Conservation (phyloP, 1,140 invertebrate genomes). For the Drosophila ananassae region DNA sequence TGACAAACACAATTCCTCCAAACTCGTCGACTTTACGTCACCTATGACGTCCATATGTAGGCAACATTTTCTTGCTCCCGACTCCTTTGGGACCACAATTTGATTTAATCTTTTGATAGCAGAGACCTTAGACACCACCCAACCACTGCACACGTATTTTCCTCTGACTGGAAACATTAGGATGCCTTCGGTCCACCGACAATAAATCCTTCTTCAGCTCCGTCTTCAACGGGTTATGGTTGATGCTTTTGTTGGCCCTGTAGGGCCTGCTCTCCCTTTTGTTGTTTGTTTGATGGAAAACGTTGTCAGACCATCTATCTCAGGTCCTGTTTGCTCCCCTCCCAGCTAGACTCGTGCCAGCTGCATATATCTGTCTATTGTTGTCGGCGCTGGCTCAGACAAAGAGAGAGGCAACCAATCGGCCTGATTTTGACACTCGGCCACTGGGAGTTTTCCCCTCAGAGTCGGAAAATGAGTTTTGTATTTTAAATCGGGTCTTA, state of each 20-base stretch:
- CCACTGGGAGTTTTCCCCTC: slow-evolving; percentile 28
- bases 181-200: slow-evolving; percentile 36
- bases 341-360: slow-evolving; percentile 29
- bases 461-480: slow-evolving; percentile 35
- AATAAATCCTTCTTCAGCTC: slow-evolving; percentile 37
- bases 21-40: not conserved
- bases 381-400: slow-evolving; percentile 29
- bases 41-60: no score
- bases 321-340: not conserved
- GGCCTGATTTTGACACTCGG: slow-evolving; percentile 41
- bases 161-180: slow-evolving; percentile 10
- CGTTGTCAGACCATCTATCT: slow-evolving; percentile 32
- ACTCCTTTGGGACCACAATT: slow-evolving; percentile 15
- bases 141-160: not conserved
- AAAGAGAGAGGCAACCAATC: slow-evolving; percentile 10
- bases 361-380: slow-evolving; percentile 39
- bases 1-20: not conserved
- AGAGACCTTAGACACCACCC: slow-evolving; percentile 20
- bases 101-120: slow-evolving; percentile 43
- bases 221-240: slow-evolving; percentile 42
- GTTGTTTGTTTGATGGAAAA: slow-evolving; percentile 43
- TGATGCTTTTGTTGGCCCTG: slow-evolving; percentile 32
- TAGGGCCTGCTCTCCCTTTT: slow-evolving; percentile 25
- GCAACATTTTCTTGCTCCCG: not conserved
- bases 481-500: slow-evolving; percentile 20